Evolutionary conservation across 37 sponge, comb jelly and placozoan species (phyloP), one percentile per base, ranked within the genome.

Genomic region (Mnemiopsis leidyi): DNA sequence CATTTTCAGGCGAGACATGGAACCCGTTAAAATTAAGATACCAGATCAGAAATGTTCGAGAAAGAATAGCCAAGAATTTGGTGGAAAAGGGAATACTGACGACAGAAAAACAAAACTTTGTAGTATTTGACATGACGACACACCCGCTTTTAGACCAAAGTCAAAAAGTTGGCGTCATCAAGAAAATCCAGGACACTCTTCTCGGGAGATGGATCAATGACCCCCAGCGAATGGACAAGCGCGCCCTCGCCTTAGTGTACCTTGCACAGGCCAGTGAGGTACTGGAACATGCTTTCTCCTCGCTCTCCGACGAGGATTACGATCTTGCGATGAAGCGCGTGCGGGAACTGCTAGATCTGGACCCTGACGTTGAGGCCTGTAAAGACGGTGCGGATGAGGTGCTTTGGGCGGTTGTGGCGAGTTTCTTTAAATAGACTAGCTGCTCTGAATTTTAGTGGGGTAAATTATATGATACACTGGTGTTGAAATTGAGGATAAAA

Each of bases 111-210:
- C 99, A 98, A 94, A 98, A 95, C 94, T 98, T 98, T 94, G 95
- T 97, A 18, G 94, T 98, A 5, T 98, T 98, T 92, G 99, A 98
- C 95, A 98, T 98, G 99, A 98, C 99, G 26, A 98, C 99, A 28
- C 99, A 98, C 69, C 99, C 99, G 0, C 95, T 98, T 35, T 94
- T 96, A 0, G 96, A 98, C 95, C 94, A 95, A 69, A 83, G 95
- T 7, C 92, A 95, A 69, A 98, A 98, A 92, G 96, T 97, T 93
- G 76, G 94, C 36, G 94, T 98, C 24, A 92, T 98, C 30, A 98
- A 97, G 93, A 61, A 67, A 23, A 69, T 98, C 2, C 99, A 98
- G 69, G 99, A 98, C 0, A 76, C 99, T 61, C 95, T 98, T 1
- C 96, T 98, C 68, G 61, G 96, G 0, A 93, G 94, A 5, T 98